A percentile compares a stretch with the other conserved stretches of the same genome.
These are phyloP conservation scores for Eupsilia transversa DNA, from an alignment of 2,888 invertebrate species.

Conservation along the genomic window DNA sequence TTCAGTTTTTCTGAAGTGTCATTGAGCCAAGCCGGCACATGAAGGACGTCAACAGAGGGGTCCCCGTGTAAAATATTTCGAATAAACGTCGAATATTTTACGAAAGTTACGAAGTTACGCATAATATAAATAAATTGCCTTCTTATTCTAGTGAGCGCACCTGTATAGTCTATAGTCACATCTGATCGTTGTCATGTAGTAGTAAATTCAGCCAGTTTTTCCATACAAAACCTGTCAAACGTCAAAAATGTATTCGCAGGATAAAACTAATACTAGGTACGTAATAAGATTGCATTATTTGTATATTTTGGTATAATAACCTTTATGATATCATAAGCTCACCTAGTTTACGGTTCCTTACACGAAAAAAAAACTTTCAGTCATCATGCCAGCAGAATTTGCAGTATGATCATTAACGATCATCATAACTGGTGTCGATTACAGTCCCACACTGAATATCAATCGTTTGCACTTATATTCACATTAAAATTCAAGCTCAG, in stretches of 20 bases:
- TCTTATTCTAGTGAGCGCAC: slow-evolving; percentile 39
- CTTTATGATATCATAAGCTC: not conserved
- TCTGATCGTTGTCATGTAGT: slow-evolving; percentile 24
- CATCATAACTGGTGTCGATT: slow-evolving; percentile 74
- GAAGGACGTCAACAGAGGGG: slow-evolving; percentile 68
- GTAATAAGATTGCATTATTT: not conserved
- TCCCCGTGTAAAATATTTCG: slow-evolving; percentile 66
- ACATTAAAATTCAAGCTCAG: slow-evolving; percentile 48
- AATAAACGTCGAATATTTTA: slow-evolving; percentile 66
- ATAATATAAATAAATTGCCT: slow-evolving; percentile 61
- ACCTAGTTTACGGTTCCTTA: not conserved
- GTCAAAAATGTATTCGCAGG: no score
- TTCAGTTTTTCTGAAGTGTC: slow-evolving; percentile 73
- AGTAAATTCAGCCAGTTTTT: not conserved
- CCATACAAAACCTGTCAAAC: no score
- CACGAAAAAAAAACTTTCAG: not conserved
- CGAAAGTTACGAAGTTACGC: slow-evolving; percentile 58
- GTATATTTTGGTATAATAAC: not conserved
- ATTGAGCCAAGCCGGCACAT: slow-evolving; percentile 73
- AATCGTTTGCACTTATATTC: slow-evolving; percentile 67
- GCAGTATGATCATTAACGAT: slow-evolving; percentile 67
- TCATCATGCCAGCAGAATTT: not conserved
- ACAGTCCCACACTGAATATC: slow-evolving; percentile 66
- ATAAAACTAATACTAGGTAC: not conserved
- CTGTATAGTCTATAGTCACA: slow-evolving; percentile 23